Evolutionary conservation across 2,888 invertebrate genomes (phyloP).

Genomic region (Acanthosepion pharaonis): DNA sequence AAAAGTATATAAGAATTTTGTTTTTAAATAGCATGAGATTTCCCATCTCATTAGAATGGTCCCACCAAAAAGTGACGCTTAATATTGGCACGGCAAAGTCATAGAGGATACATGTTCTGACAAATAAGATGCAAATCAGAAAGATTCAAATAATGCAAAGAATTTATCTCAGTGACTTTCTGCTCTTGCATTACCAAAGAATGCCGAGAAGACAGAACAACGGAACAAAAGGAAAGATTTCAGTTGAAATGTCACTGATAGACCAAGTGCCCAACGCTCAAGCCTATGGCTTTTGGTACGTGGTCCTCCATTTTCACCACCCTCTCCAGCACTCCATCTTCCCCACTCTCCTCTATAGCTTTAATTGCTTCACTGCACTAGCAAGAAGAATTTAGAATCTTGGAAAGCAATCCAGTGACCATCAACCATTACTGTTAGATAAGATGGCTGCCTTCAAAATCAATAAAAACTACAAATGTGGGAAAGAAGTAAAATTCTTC

Average conservation of each 20-base stretch:
- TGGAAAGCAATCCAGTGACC: neutral
- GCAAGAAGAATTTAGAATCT: neutral
- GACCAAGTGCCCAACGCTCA: neutral
- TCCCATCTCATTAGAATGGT: too few relatives aligned
- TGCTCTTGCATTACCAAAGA: neutral
- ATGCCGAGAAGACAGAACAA: neutral
- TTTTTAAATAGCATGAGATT: too few relatives aligned
- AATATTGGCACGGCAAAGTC: too few relatives aligned
- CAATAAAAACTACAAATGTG: neutral
- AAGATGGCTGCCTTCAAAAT: neutral
- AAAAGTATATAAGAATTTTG: too few relatives aligned
- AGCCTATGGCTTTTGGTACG: neutral
- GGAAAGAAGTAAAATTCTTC: neutral
- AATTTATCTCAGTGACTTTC: neutral
- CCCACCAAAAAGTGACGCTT: too few relatives aligned
- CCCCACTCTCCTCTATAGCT: neutral
- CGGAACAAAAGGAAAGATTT: neutral
- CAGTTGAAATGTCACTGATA: neutral
- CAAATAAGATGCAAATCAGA: neutral
- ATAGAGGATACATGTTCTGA: too few relatives aligned
- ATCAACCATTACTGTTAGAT: neutral
- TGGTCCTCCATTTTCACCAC: neutral
- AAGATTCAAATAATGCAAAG: neutral
- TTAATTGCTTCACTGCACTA: neutral
- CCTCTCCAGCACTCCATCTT: neutral